Percentiles rank a stretch among this genome's conserved stretches.
Evolutionary conservation across 2,888 invertebrate species (phyloP).

Genomic region (Quadroppia sp.): DNA sequence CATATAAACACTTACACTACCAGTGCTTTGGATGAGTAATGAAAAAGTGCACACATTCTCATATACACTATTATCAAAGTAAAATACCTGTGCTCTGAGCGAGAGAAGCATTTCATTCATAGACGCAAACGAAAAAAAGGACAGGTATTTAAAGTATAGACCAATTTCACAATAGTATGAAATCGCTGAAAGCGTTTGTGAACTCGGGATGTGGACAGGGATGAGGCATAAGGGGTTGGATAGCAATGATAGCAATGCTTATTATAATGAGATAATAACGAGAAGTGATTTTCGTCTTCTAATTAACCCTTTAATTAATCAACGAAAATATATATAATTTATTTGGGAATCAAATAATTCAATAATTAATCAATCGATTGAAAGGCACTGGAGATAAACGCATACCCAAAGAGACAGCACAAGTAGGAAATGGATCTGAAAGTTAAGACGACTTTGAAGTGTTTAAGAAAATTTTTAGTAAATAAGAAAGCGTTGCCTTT

Average conservation of each 20-base stretch:
- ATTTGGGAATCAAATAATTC: too few relatives aligned
- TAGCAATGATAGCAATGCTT: too few relatives aligned
- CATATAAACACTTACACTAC: conserved; percentile 7
- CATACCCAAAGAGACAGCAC: not conserved
- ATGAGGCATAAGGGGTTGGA: not conserved
- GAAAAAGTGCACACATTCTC: not conserved
- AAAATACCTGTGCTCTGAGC: not conserved
- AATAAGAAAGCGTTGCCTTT: conserved; percentile 11
- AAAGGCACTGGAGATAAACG: not conserved
- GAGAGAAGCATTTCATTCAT: not conserved
- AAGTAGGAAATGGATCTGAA: not conserved
- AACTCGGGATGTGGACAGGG: not conserved
- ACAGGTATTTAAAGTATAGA: not conserved
- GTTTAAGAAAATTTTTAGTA: not conserved
- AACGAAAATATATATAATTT: too few relatives aligned
- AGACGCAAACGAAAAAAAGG: not conserved
- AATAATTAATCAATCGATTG: not conserved
- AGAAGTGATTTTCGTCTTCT: too few relatives aligned
- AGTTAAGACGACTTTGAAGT: not conserved
- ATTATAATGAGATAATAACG: too few relatives aligned
- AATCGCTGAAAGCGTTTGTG: not conserved
- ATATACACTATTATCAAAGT: not conserved
- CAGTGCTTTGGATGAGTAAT: not conserved
- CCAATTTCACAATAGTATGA: not conserved
- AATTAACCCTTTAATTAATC: too few relatives aligned